phyloP scores from a whole-genome alignment of 2,113 vertebrate genomes.

The Urocynchramus pylzowi region DNA sequence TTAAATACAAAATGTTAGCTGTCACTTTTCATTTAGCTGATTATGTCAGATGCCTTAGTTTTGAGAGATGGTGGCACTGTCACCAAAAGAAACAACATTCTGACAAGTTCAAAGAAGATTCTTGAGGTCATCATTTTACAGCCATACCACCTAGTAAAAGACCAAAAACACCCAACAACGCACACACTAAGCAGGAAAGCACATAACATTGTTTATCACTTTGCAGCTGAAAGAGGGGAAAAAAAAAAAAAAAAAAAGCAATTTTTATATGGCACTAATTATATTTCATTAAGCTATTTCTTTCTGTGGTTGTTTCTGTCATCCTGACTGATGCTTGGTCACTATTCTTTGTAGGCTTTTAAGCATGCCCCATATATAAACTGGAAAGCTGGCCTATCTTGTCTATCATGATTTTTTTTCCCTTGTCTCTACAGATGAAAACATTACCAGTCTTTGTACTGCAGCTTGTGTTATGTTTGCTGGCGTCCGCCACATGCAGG shows the following conservation, averaged over 20 bases:
- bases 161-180: slow-evolving; percentile 33
- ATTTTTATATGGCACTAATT: neutral
- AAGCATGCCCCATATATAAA: slow-evolving; percentile 36
- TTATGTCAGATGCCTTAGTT: slow-evolving; percentile 79
- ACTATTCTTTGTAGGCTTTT: slow-evolving; percentile 60
- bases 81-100: slow-evolving; percentile 74
- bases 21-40: slow-evolving; percentile 80
- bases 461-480: slow-evolving; percentile 67
- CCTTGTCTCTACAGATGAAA: slow-evolving; percentile 69
- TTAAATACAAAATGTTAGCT: slow-evolving; percentile 82
- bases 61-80: slow-evolving; percentile 77
- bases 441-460: slow-evolving; percentile 71
- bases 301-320: neutral
- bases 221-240: neutral
- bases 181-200: neutral
- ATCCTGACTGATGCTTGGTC: neutral
- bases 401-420: slow-evolving; percentile 62
- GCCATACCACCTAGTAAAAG: slow-evolving; percentile 53
- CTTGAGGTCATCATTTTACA: slow-evolving; percentile 76
- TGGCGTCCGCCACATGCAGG: slow-evolving; percentile 62
- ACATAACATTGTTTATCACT: neutral
- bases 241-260: neutral
- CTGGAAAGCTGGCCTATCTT: slow-evolving; percentile 66
- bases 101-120: slow-evolving; percentile 77
- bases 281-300: neutral